Evolutionary conservation across 2,113 vertebrate species (phyloP).

Genomic region (Cariama cristata): DNA sequence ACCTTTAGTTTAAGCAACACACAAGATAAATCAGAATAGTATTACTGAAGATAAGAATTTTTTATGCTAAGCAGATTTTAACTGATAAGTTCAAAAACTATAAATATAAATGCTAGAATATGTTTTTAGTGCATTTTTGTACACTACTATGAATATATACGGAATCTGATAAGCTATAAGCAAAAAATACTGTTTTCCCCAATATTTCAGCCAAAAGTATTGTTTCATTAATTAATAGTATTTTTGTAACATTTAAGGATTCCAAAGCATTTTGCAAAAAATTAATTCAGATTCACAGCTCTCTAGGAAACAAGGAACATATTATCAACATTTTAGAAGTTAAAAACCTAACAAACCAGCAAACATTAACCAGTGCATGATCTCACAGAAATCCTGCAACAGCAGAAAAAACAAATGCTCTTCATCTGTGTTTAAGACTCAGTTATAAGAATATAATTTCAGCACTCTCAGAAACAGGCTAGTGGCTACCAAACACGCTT

Average conservation of each 20-base stretch:
- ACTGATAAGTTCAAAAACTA: not conserved
- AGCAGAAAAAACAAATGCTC: not conserved
- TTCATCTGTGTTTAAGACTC: not conserved
- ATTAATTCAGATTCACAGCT: not conserved
- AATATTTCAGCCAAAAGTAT: not conserved
- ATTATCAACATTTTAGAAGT: not conserved
- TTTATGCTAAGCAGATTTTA: not conserved
- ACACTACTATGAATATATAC: not conserved
- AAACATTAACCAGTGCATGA: not conserved
- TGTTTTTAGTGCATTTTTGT: not conserved
- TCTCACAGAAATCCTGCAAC: not conserved
- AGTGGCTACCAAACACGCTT: rapidly evolving
- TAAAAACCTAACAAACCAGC: not conserved
- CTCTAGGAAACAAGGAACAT: not conserved
- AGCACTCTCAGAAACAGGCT: not conserved
- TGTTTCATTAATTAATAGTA: not conserved
- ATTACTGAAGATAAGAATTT: not conserved
- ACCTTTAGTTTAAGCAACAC: not conserved
- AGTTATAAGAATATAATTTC: not conserved
- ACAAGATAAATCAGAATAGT: not conserved
- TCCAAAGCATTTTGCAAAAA: not conserved
- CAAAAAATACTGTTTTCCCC: not conserved
- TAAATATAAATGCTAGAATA: not conserved
- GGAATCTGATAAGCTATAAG: not conserved
- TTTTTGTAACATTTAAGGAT: not conserved